These are phyloP conservation scores for Strigamia maritima DNA, from an alignment of 2,888 invertebrate genomes.

Conservation along the genomic window DNA sequence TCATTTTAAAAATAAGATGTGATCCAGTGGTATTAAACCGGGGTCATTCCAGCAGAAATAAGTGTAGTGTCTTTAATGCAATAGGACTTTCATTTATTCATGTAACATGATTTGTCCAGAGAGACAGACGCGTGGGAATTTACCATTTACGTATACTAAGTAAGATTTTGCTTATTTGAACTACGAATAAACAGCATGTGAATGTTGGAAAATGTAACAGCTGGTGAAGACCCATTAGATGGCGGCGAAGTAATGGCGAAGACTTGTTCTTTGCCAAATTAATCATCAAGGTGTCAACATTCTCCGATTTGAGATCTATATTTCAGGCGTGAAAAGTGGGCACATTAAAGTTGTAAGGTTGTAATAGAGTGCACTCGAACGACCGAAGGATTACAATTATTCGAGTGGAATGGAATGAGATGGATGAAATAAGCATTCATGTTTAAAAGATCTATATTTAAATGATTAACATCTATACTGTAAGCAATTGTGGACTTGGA, in stretches of 20 bases:
- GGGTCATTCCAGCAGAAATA: too few species aligned
- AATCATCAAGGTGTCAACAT: neutral
- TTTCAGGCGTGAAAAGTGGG: neutral
- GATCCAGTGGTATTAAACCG: too few species aligned
- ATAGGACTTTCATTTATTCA: neutral
- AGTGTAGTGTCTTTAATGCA: too few species aligned
- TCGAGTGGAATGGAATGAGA: too few species aligned
- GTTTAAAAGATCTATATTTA: too few species aligned
- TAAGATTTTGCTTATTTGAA: neutral
- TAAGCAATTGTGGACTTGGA: too few species aligned
- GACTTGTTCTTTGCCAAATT: neutral
- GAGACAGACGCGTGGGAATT: neutral
- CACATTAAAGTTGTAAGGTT: neutral
- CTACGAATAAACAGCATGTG: neutral
- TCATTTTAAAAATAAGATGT: neutral
- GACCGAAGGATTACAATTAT: too few species aligned
- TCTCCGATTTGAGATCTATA: neutral
- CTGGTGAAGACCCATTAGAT: neutral
- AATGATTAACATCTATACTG: too few species aligned
- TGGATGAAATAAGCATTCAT: neutral
- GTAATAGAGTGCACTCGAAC: neutral
- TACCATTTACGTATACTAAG: neutral
- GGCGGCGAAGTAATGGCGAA: neutral
- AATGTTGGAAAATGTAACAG: neutral
- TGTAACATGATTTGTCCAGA: neutral